Conservation (phyloP, 1,140 invertebrate genomes). For the Heliothis virescens region DNA sequence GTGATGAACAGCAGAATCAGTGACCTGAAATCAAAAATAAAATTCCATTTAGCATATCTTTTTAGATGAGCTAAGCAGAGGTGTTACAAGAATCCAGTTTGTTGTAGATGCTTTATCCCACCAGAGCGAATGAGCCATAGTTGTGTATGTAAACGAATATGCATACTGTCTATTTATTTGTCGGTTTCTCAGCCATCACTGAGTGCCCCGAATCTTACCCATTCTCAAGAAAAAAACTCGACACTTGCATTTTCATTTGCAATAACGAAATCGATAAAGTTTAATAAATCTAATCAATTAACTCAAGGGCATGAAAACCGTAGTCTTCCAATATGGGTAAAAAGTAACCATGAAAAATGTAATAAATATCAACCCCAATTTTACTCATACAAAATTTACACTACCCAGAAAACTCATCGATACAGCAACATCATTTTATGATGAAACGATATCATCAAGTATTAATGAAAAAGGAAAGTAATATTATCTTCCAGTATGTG, state of each 20-base stretch:
- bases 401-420: conserved; percentile 1
- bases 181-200: no score
- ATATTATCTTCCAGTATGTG: conserved; percentile 56
- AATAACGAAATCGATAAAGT: no score
- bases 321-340: not conserved
- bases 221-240: no score
- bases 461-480: conserved; percentile 57
- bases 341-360: not conserved
- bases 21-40: conserved; percentile 59
- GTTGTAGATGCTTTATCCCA: no score
- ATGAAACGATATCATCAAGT: conserved; percentile 50
- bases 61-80: not conserved
- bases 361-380: conserved; percentile 4
- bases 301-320: not conserved
- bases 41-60: not conserved
- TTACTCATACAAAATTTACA: conserved; percentile 34
- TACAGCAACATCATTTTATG: conserved; percentile 50
- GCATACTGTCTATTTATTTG: no score
- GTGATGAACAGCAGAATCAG: conserved; percentile 71
- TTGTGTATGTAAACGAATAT: no score
- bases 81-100: not conserved
- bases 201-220: no score
- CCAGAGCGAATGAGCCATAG: no score
- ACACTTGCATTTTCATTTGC: no score
- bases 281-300: no score